Base-by-base conservation (phyloP, 2,888 invertebrate species). In the Acrobasis consociella region DNA sequence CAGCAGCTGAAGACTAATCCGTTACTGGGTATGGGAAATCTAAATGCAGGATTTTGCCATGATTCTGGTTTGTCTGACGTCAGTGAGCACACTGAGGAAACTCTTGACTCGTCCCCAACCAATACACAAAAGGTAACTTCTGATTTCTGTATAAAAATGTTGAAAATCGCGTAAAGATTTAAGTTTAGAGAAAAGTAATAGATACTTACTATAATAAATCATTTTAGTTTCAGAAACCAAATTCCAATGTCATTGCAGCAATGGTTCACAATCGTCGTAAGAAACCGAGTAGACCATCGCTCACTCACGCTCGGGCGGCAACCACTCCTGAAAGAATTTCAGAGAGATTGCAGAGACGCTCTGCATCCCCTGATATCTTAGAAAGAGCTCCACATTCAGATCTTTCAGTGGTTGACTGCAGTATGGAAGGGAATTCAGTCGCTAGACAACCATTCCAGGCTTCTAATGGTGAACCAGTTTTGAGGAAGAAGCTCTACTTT, bases 401-500 rank as follows among this genome's bases (percentile, higher is more conserved):
- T 58, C 74, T 93, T 9, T 89, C 93, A 1, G 92, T 93, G 65
- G 83, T 93, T 9, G 91, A 93, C 67, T 91, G 87, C 62, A 83
- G 82, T 64, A 64, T 85, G 16, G 87, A 92, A 67, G 80, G 79
- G 65, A 80, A 83, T 68, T 70, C 73, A 53, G 69, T 72, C 9
- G 67, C 74, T 22, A 75, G 74, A 56, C 76, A 81, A 63, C 63
- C 83, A 88, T 67, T 81, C 17, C 68, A 84, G 90, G 65, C 88
- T 79, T 79, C 85, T 37, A 82, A 83, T 67, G 87, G 86, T 17
- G 89, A 89, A 65, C 81, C 83, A 55, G 78, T 79, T 0, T 94
- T 95, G 9, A 93, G 97, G 64, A 94, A 95, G 73, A 97, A 97
- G 77, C 89, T 97, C 5, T 97, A 97, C 80, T 97, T 97, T 77